Evolutionary conservation across 2,113 vertebrate genomes (phyloP).

Genomic region (Triplophysa tibetana): DNA sequence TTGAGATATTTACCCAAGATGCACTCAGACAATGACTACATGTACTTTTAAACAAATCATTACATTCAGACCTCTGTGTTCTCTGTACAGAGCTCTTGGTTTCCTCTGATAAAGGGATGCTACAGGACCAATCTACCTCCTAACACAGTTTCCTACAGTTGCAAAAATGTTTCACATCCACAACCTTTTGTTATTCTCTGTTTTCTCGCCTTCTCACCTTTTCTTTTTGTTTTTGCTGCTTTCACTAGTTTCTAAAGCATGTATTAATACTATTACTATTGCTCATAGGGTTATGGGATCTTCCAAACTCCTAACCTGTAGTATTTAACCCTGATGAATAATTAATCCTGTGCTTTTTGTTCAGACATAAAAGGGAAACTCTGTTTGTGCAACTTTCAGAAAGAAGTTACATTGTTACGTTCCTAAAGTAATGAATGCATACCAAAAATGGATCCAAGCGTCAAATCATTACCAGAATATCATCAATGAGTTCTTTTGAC

Average conservation of each 20-base stretch:
- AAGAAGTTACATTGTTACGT: not conserved
- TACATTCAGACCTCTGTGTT: not conserved
- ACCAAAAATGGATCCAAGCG: too few species aligned
- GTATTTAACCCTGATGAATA: not conserved
- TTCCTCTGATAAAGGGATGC: too few species aligned
- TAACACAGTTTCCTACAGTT: not conserved
- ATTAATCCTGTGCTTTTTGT: not conserved
- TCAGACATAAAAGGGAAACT: not conserved
- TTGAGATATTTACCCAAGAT: too few species aligned
- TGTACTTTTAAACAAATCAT: not conserved
- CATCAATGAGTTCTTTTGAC: too few species aligned
- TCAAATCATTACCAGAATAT: too few species aligned
- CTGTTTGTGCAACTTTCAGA: not conserved
- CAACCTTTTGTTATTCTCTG: not conserved
- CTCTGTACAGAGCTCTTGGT: too few species aligned
- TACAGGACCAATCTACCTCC: too few species aligned
- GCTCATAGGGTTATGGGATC: not conserved
- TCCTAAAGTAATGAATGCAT: not conserved
- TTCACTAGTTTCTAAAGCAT: not conserved
- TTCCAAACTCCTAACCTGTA: not conserved
- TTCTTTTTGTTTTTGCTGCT: not conserved
- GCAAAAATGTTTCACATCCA: not conserved
- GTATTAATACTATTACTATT: not conserved
- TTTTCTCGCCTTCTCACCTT: slow-evolving; percentile 1
- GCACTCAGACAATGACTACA: not conserved